Base-by-base conservation (phyloP, 2,113 vertebrate genomes). In the Heterocephalus glaber region DNA sequence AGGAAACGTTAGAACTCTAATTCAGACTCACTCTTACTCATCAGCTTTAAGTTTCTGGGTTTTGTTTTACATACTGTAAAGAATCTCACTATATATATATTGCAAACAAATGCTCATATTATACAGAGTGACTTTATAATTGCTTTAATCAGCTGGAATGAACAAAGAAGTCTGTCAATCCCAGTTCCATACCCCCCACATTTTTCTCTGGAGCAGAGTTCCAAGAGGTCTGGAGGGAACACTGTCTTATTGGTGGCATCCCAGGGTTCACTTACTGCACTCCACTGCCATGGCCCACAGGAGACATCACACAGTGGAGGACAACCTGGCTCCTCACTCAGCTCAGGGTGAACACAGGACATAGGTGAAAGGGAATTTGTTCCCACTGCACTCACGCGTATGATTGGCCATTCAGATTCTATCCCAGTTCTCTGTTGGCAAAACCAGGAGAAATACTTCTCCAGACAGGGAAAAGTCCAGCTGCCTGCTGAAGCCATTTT, bases 51-150 rank as follows among this genome's bases (percentile, higher is more conserved):
- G 22, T 52, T 52, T 72, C 79, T 72, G n/a, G 30, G 9, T 65
- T 84, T 81, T 30, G 49, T 41, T 77, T 24, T 65, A 35, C 14
- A 8, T 28, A 2, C 33, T 61, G 28, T 22, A 76, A n/a, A 88
- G 68, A 49, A 65, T 13, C 26, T 26, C 22, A 44, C n/a, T n/a
- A n/a, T 3, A 41, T 0, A 4, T 6, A 66, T 2, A 41, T 0
- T 17, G 24, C 38, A 65, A 84, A 80, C 20, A 41, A 60, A 30
- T 38, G 38, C 28, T 38, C 0, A 2, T 1, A n/a, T 7, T 56
- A 4, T 16, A 16, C 22, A 54, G 41, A 38, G 13, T 12, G 38
- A 33, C 35, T 61, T 77, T 61, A 65, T 41, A 33, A 20, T 28
- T 66, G 66, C 26, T 63, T 7, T 4, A 1, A 8, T 28, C 49